A percentile compares a stretch with the other conserved stretches of the same genome.
These are phyloP conservation scores for Rhegmatorhina hoffmannsi DNA, from an alignment of 2,113 vertebrate genomes.

Conservation along the genomic window DNA sequence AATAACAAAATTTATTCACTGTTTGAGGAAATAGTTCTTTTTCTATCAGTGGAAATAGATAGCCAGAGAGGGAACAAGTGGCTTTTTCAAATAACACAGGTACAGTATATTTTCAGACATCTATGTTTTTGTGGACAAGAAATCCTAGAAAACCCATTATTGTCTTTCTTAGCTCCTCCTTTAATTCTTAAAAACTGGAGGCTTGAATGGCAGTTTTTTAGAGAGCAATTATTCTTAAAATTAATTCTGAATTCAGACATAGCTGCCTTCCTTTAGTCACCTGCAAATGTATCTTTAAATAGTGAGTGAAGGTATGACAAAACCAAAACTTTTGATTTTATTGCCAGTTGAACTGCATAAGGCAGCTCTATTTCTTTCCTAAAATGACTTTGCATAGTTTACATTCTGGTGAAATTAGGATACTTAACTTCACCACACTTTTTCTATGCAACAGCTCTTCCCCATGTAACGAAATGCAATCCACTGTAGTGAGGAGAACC, in stretches of 20 bases:
- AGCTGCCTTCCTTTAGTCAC: not conserved
- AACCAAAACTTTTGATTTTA: not conserved
- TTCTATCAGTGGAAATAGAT: not conserved
- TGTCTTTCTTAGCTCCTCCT: not conserved
- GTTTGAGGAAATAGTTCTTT: not conserved
- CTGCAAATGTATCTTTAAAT: not conserved
- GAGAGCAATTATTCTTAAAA: not conserved
- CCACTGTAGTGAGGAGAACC: not conserved
- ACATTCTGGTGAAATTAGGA: not conserved
- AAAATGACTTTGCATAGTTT: not conserved
- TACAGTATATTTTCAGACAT: not conserved
- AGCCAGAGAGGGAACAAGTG: not conserved
- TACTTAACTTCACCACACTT: not conserved
- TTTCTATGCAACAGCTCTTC: not conserved
- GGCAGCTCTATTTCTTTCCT: not conserved
- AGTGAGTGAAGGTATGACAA: not conserved
- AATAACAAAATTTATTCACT: not conserved
- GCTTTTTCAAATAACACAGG: not conserved
- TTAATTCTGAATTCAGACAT: not conserved
- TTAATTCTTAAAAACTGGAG: not conserved
- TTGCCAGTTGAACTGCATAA: not conserved
- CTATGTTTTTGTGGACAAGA: not conserved
- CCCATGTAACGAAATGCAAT: not conserved
- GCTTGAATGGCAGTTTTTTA: not conserved
- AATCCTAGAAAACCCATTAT: not conserved